Base-by-base conservation (phyloP, 2,113 vertebrate genomes). In the Glaucidium brasilianum region DNA sequence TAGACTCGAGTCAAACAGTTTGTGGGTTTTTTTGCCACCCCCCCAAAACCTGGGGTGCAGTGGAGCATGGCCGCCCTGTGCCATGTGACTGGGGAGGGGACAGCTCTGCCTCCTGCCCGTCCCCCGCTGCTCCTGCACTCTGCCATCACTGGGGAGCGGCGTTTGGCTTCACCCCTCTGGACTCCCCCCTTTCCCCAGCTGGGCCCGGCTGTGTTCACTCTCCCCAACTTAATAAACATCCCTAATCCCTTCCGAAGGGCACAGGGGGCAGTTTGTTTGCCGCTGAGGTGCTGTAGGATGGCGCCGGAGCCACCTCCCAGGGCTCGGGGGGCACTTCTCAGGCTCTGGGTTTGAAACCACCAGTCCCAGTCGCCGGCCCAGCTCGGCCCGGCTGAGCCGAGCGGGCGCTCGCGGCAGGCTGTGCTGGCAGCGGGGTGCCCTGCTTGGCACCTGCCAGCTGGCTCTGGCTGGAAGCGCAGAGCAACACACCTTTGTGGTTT, bases 401-500 rank as follows among this genome's bases (percentile, higher is more conserved):
- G 7, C 2, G 6, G 37, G 32, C 10, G n/a, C 69, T 45, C 2
- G 26, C 64, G 79, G 76, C 56, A 39, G 41, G 23, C 34, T 37
- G 39, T 1, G 27, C 59, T 37, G 73, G 56, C 85, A n/a, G 67
- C 29, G 32, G 87, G 22, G 34, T 55, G 76, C 35, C 19, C 82
- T 0, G 0, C 59, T 94, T 73, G 90, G 77, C 95, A 97, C 90
- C 94, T 95, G 92, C 81, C 85, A 80, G 87, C 64, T 2, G 0
- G 80, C 64, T n/a, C 84, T 14, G 81, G 20, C 43, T 92, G 85
- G 94, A 85, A 94, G 82, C 22, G 2, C 2, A 5, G 93, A 85
- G 67, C 81, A 66, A 26, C 81, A 88, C 87, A 60, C 87, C 96
- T 85, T 85, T 94, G 93, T 66, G 92, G 92, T 88, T 97, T 41